Evolutionary conservation across 2,888 invertebrate genomes (phyloP).

Genomic region (Troglohyphantes excavatus): DNA sequence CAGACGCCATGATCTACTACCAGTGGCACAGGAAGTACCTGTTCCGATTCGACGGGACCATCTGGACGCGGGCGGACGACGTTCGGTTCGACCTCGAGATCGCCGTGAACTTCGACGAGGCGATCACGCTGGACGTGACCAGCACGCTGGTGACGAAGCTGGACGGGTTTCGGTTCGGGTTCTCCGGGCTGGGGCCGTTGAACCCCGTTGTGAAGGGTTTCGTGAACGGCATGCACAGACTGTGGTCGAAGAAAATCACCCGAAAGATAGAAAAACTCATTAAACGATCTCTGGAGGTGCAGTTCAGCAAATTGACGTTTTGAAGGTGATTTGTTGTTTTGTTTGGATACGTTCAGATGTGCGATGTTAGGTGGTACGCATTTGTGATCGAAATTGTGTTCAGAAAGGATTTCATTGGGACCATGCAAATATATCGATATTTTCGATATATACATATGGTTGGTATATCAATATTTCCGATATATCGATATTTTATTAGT

Average conservation of each 20-base stretch:
- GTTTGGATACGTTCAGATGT: no score
- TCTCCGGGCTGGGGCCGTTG: constrained; percentile 59
- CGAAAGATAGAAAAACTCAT: constrained; percentile 17
- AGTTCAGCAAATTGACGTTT: constrained; percentile 13
- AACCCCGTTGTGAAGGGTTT: constrained; percentile 28
- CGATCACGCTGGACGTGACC: constrained; percentile 3
- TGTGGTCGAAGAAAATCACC: constrained; percentile 26
- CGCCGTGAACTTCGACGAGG: neutral
- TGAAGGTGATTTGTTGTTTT: no score
- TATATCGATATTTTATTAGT: no score
- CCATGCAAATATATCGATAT: no score
- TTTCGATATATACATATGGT: no score
- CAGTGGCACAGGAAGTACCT: constrained; percentile 37
- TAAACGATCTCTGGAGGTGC: neutral
- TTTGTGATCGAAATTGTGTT: no score
- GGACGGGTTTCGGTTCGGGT: constrained; percentile 38
- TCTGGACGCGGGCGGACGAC: constrained; percentile 19
- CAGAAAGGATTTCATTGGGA: no score
- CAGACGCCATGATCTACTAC: constrained; percentile 20
- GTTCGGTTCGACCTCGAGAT: constrained; percentile 40
- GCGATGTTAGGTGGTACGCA: no score
- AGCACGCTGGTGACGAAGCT: constrained; percentile 19
- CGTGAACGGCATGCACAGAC: neutral
- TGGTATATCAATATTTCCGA: no score
- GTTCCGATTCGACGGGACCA: neutral